Evolutionary conservation across 1,140 invertebrate species (phyloP), one percentile per base, ranked within the genome.

Genomic region (Leptinotarsa defecta): DNA sequence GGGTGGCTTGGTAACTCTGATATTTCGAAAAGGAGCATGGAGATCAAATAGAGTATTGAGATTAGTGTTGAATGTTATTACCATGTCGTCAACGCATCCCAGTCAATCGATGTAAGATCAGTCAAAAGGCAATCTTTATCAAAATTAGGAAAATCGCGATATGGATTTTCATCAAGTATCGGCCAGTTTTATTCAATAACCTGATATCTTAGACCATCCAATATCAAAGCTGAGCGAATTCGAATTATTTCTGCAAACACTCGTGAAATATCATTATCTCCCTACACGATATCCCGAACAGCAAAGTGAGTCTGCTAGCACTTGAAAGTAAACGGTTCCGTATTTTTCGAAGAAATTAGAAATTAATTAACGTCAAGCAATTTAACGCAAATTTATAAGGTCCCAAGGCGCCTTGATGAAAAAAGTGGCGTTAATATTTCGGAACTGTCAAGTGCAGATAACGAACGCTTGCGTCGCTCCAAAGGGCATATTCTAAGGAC

Each of bases 281-380:
- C 52, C 52, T 57, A n/a, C 52, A 13, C 8, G n/a, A 15, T 57
- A 15, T 57, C 52, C 52, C 15, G 52, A 57, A 19, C 52, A 43
- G 52, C 52, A 8, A 57, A 57, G 3, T n/a, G 52, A 57, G 1
- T 57, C 52, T 57, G 52, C 52, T 11, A n/a, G 3, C n/a, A 57
- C 52, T 57, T n/a, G 17, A 19, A n/a, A 43, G 13, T 57, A 19
- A 57, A 57, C 52, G 52, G 13, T 19, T 57, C 15, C 17, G 3
- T 57, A 57, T 57, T 57, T 57, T 57, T 57, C 52, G 52, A 19
- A 17, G 52, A 57, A 57, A 57, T 57, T 57, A 57, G 52, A 57
- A 57, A 57, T 57, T 57, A 57, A 57, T 57, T 57, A 57, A 57
- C 52, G 52, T 19, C 52, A 57, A 57, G 52, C 52, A 57, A 57